These are phyloP conservation scores for Hippocampus barbouri DNA, from an alignment of 2,113 vertebrate genomes.

Conservation along the genomic window DNA sequence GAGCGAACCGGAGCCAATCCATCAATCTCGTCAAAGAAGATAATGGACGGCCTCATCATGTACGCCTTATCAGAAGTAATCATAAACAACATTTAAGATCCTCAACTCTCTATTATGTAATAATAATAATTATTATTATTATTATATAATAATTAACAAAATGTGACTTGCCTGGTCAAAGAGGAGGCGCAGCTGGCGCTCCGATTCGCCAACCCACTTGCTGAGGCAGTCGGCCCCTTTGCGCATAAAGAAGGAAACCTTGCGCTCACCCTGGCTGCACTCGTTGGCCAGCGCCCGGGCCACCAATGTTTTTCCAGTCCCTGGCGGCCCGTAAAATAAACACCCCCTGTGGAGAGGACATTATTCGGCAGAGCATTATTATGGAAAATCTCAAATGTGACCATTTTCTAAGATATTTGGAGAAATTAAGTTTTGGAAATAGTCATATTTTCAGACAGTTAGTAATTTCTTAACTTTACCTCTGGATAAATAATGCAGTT, in stretches of 20 bases:
- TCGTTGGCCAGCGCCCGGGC: conserved; percentile 97
- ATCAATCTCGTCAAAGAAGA: conserved; percentile 99
- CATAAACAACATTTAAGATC: not conserved
- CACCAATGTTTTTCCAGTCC: conserved; percentile 97
- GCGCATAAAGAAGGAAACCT: conserved; percentile 98
- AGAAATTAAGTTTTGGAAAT: too few relatives aligned
- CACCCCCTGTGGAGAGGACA: conserved; percentile 81
- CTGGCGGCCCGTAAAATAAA: conserved; percentile 97
- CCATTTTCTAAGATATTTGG: too few relatives aligned
- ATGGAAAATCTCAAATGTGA: too few relatives aligned
- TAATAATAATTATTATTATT: not conserved
- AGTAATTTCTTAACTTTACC: not conserved
- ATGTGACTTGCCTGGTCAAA: conserved; percentile 89
- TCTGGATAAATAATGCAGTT: not conserved
- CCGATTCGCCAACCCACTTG: conserved; percentile 99
- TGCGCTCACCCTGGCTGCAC: conserved; percentile 95
- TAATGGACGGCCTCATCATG: conserved; percentile 98
- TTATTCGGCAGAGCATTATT: too few relatives aligned
- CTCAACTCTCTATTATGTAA: not conserved
- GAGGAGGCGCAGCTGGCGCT: conserved; percentile 94
- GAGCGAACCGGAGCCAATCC: conserved; percentile 98
- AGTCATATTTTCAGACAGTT: too few relatives aligned
- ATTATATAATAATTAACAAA: not conserved
- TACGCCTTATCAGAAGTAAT: conserved; percentile 78
- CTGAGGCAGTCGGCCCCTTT: conserved; percentile 99